These are phyloP conservation scores for Bombus waltoni DNA, from an alignment of 1,140 invertebrate genomes.

Conservation along the genomic window DNA sequence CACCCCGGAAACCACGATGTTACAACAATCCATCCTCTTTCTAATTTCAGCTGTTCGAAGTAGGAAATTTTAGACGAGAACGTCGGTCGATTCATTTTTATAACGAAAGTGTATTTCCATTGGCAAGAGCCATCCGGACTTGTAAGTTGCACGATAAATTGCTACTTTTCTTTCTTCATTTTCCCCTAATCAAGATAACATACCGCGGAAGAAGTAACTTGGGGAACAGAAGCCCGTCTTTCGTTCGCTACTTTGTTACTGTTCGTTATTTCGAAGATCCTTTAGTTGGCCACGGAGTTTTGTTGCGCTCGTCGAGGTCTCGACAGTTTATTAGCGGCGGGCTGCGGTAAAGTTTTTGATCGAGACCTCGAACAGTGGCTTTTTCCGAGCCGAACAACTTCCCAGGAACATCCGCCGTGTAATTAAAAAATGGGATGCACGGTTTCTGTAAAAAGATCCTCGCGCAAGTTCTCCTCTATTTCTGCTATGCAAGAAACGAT, in stretches of 20 bases:
- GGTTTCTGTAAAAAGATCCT: neutral
- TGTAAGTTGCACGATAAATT: neutral
- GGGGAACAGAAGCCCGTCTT: neutral
- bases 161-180: neutral
- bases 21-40: neutral
- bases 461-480: neutral
- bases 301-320: neutral
- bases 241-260: slow-evolving; percentile 7
- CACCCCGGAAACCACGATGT: neutral
- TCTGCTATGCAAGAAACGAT: no score
- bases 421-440: slow-evolving; percentile 1
- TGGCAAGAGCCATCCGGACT: neutral
- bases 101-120: neutral
- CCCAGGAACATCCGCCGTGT: neutral
- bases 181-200: neutral
- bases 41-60: no score
- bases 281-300: neutral
- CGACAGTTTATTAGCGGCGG: slow-evolving; percentile 12
- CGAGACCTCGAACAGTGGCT: neutral
- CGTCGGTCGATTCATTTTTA: neutral
- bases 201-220: no score
- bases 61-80: neutral
- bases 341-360: slow-evolving; percentile 8
- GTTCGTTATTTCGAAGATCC: slow-evolving; percentile 4
- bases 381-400: neutral